Percentiles rank a stretch among this genome's conserved stretches.
Evolutionary conservation across 2,113 vertebrate species (phyloP).

Genomic region (Pseudonaja textilis): DNA sequence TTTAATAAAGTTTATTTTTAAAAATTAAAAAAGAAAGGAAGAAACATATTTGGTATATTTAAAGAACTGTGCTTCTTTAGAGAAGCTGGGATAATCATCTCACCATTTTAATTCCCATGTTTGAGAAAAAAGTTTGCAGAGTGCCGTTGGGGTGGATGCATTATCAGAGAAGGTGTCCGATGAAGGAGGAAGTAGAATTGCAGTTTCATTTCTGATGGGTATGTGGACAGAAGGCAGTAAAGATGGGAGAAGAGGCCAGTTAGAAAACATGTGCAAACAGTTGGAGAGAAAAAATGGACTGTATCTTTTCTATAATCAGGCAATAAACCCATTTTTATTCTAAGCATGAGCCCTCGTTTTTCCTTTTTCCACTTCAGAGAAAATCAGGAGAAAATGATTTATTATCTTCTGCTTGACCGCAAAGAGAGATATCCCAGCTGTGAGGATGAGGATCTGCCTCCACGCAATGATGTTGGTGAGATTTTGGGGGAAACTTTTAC

Average conservation of each 20-base stretch:
- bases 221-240: no score
- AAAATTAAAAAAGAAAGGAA: no score
- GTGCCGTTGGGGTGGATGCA: background rate
- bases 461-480: slow-evolving; percentile 85
- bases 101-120: background rate
- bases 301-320: background rate
- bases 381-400: slow-evolving; percentile 95
- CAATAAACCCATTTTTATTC: background rate
- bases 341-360: background rate
- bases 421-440: slow-evolving; percentile 93
- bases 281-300: no score
- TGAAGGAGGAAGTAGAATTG: background rate
- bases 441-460: slow-evolving; percentile 89
- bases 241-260: background rate
- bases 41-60: no score
- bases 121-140: background rate
- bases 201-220: background rate
- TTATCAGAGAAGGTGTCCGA: background rate
- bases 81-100: background rate
- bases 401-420: slow-evolving; percentile 88
- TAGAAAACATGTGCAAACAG: background rate
- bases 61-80: background rate
- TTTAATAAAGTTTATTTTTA: no score
- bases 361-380: slow-evolving; percentile 68
- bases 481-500: background rate